Conservation (phyloP, 2,113 vertebrate genomes). For the Crypturellus undulatus region DNA sequence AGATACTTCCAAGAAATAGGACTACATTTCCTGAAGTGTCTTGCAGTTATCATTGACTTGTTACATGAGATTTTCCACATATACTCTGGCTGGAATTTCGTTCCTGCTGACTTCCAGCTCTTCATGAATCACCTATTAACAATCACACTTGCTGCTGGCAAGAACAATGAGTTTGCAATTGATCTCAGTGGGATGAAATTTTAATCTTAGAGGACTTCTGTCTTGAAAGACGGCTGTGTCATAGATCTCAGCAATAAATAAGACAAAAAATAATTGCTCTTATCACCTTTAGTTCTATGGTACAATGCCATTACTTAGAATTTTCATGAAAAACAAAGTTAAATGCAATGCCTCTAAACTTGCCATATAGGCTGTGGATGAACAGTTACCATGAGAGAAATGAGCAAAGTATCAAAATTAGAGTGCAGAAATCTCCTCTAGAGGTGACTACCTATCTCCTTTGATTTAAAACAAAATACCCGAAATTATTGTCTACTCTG, state of each 20-base stretch:
- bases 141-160: neutral
- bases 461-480: neutral
- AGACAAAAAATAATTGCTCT: neutral
- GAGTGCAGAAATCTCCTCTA: neutral
- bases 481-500: neutral
- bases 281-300: neutral
- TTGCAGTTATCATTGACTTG: neutral
- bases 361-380: neutral
- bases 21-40: neutral
- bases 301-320: neutral
- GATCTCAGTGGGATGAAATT: neutral
- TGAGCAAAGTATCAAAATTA: neutral
- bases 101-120: constrained; percentile 28
- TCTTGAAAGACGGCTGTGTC: neutral
- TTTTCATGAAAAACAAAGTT: neutral
- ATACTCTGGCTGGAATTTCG: neutral
- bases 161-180: constrained; percentile 4
- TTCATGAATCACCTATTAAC: constrained; percentile 30
- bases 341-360: neutral
- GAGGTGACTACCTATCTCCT: neutral
- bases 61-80: constrained; percentile 44
- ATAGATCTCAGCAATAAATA: neutral
- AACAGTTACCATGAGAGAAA: neutral
- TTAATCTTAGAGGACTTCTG: neutral
- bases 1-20: constrained; percentile 47